Base-by-base conservation (phyloP, 2,888 invertebrate genomes). In the Hemistola chrysoprasaria region DNA sequence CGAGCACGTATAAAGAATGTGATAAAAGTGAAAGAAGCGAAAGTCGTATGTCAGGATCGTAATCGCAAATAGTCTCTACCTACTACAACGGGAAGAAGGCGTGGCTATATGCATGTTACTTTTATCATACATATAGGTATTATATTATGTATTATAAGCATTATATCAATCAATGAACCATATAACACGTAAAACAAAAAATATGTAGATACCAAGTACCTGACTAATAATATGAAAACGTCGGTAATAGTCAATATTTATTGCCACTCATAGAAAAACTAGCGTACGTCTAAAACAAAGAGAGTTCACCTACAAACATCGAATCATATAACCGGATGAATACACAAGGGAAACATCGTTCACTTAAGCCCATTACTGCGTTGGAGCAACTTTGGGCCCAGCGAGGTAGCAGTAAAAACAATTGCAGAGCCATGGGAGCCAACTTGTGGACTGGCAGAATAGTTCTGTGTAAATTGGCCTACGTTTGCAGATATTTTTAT, bases 291-390 rank as follows among this genome's bases (percentile, higher is more conserved):
- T 46, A 54, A 59, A 62, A 63, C 58, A 69, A 65, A 55, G 56
- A 56, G 50, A 62, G 53, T 63, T 59, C 63, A 62, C 62, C 56
- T 57, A 62, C 60, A 61, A 71, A 62, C 69, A 77, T 75, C 65
- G 71, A 74, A 76, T 71, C 71, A 67, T 64, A 64, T 63, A 78
- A 72, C 71, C 71, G 68, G 65, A 67, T 69, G 73, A 80, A 84
- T 79, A 66, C 87, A 54, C 87, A 53, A 55, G 86, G 84, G 86
- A 62, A 72, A 79, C 86, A 87, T 87, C 87, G 74, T 74, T 87
- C 87, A 87, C 81, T 87, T 86, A 86, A 76, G 75, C 82, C 77
- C 78, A 85, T 86, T 85, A 86, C 72, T 67, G 58, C 64, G 67
- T 66, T 67, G 63, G 64, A 53, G 62, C 62, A 84, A 87, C 78